Percentiles rank a stretch among this genome's conserved stretches.
These are phyloP conservation scores for Tiphia femorata DNA, from an alignment of 2,888 invertebrate species.

Conservation along the genomic window DNA sequence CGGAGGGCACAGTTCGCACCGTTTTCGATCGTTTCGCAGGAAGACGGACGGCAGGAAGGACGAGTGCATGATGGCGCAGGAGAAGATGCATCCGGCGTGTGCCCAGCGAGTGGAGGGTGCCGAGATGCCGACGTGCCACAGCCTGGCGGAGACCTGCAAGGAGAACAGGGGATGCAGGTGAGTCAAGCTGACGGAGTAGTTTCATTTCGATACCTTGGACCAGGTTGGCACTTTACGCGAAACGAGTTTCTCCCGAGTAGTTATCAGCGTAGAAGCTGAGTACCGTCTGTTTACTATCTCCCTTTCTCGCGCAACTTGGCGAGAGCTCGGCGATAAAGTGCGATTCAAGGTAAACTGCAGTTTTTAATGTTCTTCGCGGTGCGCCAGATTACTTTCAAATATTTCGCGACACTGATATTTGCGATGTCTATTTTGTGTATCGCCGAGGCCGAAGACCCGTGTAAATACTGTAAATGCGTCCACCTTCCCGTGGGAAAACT, in stretches of 20 bases:
- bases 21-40: conserved; percentile 70
- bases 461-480: background rate
- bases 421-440: no score
- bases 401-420: no score
- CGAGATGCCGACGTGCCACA: conserved; percentile 88
- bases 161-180: conserved; percentile 89
- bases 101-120: conserved; percentile 83
- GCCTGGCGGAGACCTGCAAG: conserved; percentile 85
- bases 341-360: no score
- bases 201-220: background rate
- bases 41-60: conserved; percentile 90
- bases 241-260: background rate
- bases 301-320: no score
- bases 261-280: no score
- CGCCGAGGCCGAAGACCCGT: background rate
- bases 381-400: background rate
- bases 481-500: conserved; percentile 4
- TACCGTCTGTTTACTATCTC: no score
- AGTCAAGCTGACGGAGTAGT: conserved; percentile 21
- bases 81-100: conserved; percentile 89
- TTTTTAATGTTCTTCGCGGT: background rate
- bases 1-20: no score
- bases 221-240: background rate
- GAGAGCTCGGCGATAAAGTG: no score
- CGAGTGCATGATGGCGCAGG: conserved; percentile 89